Conservation (phyloP, 1,140 invertebrate genomes). For the Drosophila melanogaster region Release_6_plus_ISO1_MT NT_033777.3:17948001-17948500, state of each 20-base stretch:
- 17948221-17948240: neutral
- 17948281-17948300: too few relatives aligned
- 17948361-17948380: neutral
- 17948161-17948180: neutral
- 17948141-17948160: neutral
- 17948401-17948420: neutral
- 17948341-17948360: neutral
- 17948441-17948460: constrained; percentile 28
- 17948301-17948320: too few relatives aligned
- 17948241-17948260: neutral
- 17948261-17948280: too few relatives aligned
- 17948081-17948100: constrained; percentile 18
- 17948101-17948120: constrained; percentile 24
- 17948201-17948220: neutral
- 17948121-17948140: neutral
- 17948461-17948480: constrained; percentile 19
- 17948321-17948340: neutral
- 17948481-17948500: constrained; percentile 57
- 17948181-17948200: neutral
- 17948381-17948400: neutral
- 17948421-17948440: neutral
- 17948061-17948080: constrained; percentile 11
- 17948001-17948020: constrained; percentile 62
- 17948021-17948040: constrained; percentile 73
- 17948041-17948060: constrained; percentile 14